These are phyloP conservation scores for Brachionus manjavacas DNA, from an alignment of 1,140 invertebrate species.

Conservation along the genomic window DNA sequence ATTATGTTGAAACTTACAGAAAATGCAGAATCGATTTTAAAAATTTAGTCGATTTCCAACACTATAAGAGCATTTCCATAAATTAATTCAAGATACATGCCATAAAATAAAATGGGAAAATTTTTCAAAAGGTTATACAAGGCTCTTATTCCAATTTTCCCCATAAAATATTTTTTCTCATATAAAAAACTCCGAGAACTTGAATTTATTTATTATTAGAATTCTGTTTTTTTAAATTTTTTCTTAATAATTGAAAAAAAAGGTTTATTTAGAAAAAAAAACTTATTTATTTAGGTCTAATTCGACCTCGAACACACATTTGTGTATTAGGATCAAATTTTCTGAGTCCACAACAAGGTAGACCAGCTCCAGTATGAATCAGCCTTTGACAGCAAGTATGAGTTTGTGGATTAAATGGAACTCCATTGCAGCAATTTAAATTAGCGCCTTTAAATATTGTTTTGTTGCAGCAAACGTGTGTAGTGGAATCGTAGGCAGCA, in stretches of 20 bases:
- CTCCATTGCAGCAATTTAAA: not conserved
- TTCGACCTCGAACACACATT: not conserved
- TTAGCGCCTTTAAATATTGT: not conserved
- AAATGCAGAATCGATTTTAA: no score
- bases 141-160: no score
- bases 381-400: not conserved
- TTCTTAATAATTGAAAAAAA: not conserved
- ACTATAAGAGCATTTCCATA: no score
- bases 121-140: no score
- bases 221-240: not conserved
- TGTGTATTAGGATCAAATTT: not conserved
- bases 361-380: not conserved
- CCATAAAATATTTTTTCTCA: no score
- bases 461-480: not conserved
- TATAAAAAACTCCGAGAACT: no score
- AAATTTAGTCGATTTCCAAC: no score
- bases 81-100: no score
- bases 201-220: no score
- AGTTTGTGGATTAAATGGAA: not conserved
- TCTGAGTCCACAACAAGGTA: not conserved
- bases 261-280: not conserved
- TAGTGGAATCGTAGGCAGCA: not conserved
- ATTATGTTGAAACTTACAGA: no score
- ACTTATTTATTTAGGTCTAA: not conserved
- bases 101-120: no score